Evolutionary conservation across 2,113 vertebrate species (phyloP), one percentile per base, ranked within the genome.

Genomic region (Spilogale gracilis): DNA sequence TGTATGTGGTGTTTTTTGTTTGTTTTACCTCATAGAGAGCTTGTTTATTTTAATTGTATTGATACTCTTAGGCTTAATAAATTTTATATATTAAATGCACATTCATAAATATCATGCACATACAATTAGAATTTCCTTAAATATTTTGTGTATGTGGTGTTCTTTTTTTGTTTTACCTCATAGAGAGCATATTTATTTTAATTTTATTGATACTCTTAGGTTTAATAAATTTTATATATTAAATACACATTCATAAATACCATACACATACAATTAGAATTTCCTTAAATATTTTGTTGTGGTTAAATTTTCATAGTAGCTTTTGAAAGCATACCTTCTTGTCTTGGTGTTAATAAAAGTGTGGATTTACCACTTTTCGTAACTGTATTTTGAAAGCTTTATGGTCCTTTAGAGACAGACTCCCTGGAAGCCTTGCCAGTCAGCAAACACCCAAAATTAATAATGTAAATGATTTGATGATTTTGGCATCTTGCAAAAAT

Each of bases 311-410:
- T 95, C 85, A 67, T 93, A 32, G 23, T 78, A 54, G 23, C 52
- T 95, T 96, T 89, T 92, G 12, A 90, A 96, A 87, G 50, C 43
- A 86, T 83, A 58, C 93, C 32, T 61, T 50, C 38, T 83, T 74
- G 54, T 97, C 90, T 91, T 32, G 52, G 6, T 95, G 97, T 89
- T 97, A 97, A 97, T 9, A 74, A 97, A 95, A 92, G 73, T 82
- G 45, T 97, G 89, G 95, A 86, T 60, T 96, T 67, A 50, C 61
- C 3, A 38, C 52, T 96, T 96, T 96, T 91, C 56, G 23, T 79
- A 82, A 94, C 81, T 88, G 17, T 79, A 82, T 82, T 96, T 96
- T 89, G 91, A 97, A 93, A 96, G 65, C 32, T 71, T 84, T 85
- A 65, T 94, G 80, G 92, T 95, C 88, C 90, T 95, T 91, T 97